Percentiles rank a stretch among this genome's conserved stretches.
phyloP scores from a whole-genome alignment of 2,797 vertebrate genomes.

The Epinephelus awoara region DNA sequence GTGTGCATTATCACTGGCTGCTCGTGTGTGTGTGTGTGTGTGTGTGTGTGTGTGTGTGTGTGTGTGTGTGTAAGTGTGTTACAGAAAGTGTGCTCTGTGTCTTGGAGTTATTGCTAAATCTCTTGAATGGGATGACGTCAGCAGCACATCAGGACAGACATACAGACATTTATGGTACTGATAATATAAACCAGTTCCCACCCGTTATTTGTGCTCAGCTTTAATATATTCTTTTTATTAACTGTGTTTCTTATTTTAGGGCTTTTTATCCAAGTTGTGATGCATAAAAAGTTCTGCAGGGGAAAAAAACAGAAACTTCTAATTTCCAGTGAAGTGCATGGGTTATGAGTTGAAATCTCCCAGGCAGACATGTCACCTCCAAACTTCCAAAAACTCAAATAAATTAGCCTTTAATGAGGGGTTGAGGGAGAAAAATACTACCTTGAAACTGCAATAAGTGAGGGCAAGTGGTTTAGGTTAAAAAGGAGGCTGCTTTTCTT shows the following conservation, averaged over 20 bases:
- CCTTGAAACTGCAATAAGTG: constrained; percentile 47
- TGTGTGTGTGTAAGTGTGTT: constrained; percentile 22
- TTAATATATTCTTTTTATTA: not conserved
- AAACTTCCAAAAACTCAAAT: constrained; percentile 50
- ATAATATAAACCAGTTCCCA: constrained; percentile 27
- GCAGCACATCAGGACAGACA: constrained; percentile 35
- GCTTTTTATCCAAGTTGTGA: constrained; percentile 12
- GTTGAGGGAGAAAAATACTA: constrained; percentile 40
- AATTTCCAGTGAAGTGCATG: constrained; percentile 31
- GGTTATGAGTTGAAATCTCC: constrained; percentile 44
- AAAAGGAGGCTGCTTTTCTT: constrained; percentile 29
- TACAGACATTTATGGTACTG: constrained; percentile 14
- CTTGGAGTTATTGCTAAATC: constrained; percentile 12
- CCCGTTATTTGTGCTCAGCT: constrained; percentile 3
- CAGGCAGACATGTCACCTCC: constrained; percentile 44
- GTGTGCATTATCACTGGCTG: constrained; percentile 70
- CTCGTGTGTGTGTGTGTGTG: constrained; percentile 21
- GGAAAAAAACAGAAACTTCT: constrained; percentile 10
- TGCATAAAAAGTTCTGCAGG: constrained; percentile 22
- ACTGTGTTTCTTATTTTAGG: not conserved
- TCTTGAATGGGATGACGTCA: constrained; percentile 52
- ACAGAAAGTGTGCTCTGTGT: constrained; percentile 22
- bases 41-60: constrained; percentile 29
- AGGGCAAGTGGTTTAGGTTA: constrained; percentile 26
- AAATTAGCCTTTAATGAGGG: constrained; percentile 57